Base-by-base conservation (phyloP, 35 echinoderm and acorn worm species). In the Chiridota heheva region DNA sequence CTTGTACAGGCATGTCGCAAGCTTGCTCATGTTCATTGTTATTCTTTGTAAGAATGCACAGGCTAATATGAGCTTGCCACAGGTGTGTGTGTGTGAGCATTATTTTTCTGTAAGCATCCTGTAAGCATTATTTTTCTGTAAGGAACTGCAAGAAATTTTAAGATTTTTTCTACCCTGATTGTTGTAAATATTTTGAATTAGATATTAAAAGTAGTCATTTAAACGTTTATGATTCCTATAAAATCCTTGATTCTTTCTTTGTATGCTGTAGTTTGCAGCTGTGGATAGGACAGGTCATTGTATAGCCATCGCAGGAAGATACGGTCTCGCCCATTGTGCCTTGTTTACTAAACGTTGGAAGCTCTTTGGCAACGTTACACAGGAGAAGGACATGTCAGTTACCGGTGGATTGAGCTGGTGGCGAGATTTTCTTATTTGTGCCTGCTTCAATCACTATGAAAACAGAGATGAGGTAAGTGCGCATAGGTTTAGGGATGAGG, bases 331-430 rank as follows among this genome's bases (percentile, higher is more conserved):
- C 13, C 95, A 98, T 74, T 92, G 89, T 83, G 81, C 95, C 62
- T 73, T 91, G 41, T 91, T 84, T 34, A 83, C 87, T 12, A 98
- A 91, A 63, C 69, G 89, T 41, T 98, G 95, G 95, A 98, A 98
- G 81, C 77, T 98, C 60, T 98, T 98, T 91, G 95, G 95, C 31
- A 98, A 98, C 80, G 56, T 91, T n/a, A 92, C 95, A 2, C 95
- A 98, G 47, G 95, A 98, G 84, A 70, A 78, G 27, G 95, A 98
- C 40, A 98, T 98, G 89, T 88, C 89, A 0, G 95, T 98, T 42
- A 98, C 68, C 3, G 95, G 95, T 24, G 95, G 95, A 15, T 55
- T 98, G n/a, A 72, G 70, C 6, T 98, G 95, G 95, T 98, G 95
- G 95, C 83, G 76, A 51, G 95, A 98, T 45, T 98, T 91, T 80